A percentile compares a stretch with the other conserved stretches of the same genome.
Conservation (phyloP, 2,888 invertebrate genomes). For the Sphaerophoria rueppellii region DNA sequence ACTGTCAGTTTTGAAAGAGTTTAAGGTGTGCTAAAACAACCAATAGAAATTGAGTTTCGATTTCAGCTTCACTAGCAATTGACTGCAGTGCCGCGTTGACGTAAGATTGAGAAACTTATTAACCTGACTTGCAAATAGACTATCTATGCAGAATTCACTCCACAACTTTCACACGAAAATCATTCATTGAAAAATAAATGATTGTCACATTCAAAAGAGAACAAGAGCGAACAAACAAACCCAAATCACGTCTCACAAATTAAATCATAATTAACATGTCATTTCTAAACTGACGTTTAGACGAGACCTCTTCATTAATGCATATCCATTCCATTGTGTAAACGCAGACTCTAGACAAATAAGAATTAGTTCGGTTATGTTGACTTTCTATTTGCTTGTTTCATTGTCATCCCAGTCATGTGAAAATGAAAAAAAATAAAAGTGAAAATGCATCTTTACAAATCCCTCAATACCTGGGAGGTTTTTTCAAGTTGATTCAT, state of each 20-base stretch:
- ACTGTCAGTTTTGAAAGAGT: no score
- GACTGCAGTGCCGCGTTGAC: no score
- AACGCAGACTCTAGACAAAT: constrained; percentile 8
- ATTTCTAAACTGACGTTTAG: constrained; percentile 24
- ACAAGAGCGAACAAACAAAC: constrained; percentile 15
- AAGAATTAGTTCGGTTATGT: constrained; percentile 18
- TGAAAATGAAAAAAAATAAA: constrained; percentile 14
- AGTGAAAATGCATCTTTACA: constrained; percentile 14
- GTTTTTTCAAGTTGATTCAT: not conserved
- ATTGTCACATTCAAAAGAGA: not conserved
- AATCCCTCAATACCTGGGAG: no score
- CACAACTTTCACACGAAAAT: constrained; percentile 22
- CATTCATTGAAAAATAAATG: constrained; percentile 14
- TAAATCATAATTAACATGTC: constrained; percentile 31
- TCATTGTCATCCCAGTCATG: constrained; percentile 16
- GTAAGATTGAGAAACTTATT: no score
- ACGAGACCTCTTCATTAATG: not conserved
- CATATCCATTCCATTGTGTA: constrained; percentile 5
- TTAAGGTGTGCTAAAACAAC: no score
- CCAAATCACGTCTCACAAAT: constrained; percentile 11
- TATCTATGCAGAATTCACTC: constrained; percentile 1
- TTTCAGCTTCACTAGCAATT: no score
- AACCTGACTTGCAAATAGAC: not conserved
- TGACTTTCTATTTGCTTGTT: constrained; percentile 32
- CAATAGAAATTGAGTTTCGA: no score